Evolutionary conservation across 2,797 vertebrate genomes (phyloP).

Genomic region (Coregonus suidteri): DNA sequence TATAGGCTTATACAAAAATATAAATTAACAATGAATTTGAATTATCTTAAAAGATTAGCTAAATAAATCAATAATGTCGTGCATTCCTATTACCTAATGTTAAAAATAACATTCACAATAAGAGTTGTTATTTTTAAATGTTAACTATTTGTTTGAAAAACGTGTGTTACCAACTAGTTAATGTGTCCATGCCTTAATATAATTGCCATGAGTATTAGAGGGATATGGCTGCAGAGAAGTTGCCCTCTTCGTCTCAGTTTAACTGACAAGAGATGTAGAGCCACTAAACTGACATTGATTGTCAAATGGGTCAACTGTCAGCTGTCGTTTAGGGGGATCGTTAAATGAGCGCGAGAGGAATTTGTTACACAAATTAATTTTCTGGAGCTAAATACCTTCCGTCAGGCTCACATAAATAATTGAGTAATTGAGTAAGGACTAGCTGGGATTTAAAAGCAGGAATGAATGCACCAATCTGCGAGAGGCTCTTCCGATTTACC

Average conservation of each 20-base stretch:
- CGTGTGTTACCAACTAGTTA: neutral
- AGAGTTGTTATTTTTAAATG: no score
- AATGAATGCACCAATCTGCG: slow-evolving; percentile 57
- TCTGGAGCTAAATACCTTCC: slow-evolving; percentile 75
- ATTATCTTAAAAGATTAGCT: neutral
- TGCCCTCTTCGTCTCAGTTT: slow-evolving; percentile 50
- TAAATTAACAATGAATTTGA: neutral
- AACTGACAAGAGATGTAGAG: slow-evolving; percentile 67
- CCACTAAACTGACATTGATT: slow-evolving; percentile 85
- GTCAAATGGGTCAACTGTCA: slow-evolving; percentile 90
- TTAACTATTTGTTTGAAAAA: neutral
- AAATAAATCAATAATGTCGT: neutral
- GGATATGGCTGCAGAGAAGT: slow-evolving; percentile 1
- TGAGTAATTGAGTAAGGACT: slow-evolving; percentile 74
- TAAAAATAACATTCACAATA: neutral
- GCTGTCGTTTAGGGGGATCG: slow-evolving; percentile 85
- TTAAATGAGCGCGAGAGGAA: slow-evolving; percentile 81
- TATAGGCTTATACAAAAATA: neutral
- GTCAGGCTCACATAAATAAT: slow-evolving; percentile 84
- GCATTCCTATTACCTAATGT: slow-evolving; percentile 28
- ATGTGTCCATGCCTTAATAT: slow-evolving; percentile 1
- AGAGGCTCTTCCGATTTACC: slow-evolving; percentile 45
- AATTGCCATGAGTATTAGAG: slow-evolving; percentile 5
- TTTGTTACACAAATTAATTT: slow-evolving; percentile 95
- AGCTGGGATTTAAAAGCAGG: slow-evolving; percentile 68